phyloP scores from a whole-genome alignment of 92 coral and sea anemone species.

The Epizoanthus scotinus region DNA sequence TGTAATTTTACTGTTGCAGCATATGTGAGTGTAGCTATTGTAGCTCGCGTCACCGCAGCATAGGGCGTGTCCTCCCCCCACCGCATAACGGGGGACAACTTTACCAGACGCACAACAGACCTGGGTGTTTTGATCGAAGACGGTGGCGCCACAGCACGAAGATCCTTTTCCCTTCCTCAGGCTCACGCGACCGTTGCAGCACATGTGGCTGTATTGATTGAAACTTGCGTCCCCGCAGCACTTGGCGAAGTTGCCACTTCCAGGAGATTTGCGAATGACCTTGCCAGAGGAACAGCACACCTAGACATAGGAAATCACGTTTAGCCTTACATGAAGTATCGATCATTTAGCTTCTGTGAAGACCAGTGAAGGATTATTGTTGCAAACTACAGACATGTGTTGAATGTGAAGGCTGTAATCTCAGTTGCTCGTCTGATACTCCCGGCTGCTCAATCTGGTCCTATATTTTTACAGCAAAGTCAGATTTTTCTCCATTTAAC shows the following conservation, averaged over 20 bases:
- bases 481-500: too few species aligned
- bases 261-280: conserved; percentile 15
- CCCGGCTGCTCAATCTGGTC: too few species aligned
- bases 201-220: conserved; percentile 34
- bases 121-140: conserved; percentile 10
- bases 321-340: not conserved
- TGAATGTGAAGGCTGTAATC: too few species aligned
- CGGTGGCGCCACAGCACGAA: conserved; percentile 33
- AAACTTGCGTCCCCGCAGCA: conserved; percentile 42
- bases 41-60: conserved; percentile 41
- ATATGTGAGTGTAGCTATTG: conserved; percentile 32
- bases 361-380: not conserved
- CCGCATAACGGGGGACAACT: conserved; percentile 11
- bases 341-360: not conserved
- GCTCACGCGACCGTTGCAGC: conserved; percentile 36
- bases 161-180: conserved; percentile 7
- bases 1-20: conserved; percentile 36
- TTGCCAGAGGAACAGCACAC: conserved; percentile 37
- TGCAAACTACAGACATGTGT: not conserved
- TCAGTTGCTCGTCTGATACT: too few species aligned
- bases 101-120: conserved; percentile 18
- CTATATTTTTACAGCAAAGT: too few species aligned
- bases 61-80: conserved; percentile 13
- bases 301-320: not conserved
- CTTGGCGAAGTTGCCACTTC: conserved; percentile 36